Percentiles rank a stretch among this genome's conserved stretches.
Evolutionary conservation across 2,888 invertebrate species (phyloP).

Genomic region (Galeruca laticollis): DNA sequence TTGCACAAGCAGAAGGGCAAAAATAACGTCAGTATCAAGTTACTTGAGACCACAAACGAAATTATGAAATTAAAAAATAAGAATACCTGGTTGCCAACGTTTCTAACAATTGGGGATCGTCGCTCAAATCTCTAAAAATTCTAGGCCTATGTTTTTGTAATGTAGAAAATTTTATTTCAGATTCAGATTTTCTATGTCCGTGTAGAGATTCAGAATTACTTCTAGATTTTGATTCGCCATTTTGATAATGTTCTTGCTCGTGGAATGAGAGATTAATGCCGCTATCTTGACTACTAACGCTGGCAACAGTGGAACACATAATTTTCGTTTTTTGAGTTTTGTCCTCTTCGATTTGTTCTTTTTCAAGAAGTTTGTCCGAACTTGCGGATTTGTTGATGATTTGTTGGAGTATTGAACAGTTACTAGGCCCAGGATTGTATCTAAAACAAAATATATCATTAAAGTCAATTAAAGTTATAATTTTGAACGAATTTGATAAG

Average conservation of each 20-base stretch:
- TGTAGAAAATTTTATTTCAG: conserved; percentile 60
- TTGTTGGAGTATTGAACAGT: conserved; percentile 60
- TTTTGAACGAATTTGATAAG: too few species aligned
- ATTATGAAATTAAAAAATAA: too few species aligned
- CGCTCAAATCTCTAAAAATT: conserved; percentile 56
- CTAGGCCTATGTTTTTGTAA: conserved; percentile 59
- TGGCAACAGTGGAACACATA: conserved; percentile 75
- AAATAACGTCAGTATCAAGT: too few species aligned
- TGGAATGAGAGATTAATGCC: conserved; percentile 82
- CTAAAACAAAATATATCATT: background rate
- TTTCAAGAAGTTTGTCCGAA: conserved; percentile 72
- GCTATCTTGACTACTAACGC: conserved; percentile 82
- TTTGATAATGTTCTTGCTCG: conserved; percentile 70
- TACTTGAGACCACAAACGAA: too few species aligned
- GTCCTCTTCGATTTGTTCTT: conserved; percentile 64
- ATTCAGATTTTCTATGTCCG: conserved; percentile 56
- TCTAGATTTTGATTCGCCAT: conserved; percentile 57
- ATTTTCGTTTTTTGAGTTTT: conserved; percentile 69
- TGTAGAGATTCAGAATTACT: conserved; percentile 62
- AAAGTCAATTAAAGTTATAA: too few species aligned
- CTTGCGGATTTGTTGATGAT: conserved; percentile 70
- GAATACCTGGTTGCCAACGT: conserved; percentile 66
- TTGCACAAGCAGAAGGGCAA: too few species aligned
- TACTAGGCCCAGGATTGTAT: conserved; percentile 62
- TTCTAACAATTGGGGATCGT: conserved; percentile 51